phyloP scores from a whole-genome alignment of 2,797 vertebrate species.

The Neosilurus hyrtlii region DNA sequence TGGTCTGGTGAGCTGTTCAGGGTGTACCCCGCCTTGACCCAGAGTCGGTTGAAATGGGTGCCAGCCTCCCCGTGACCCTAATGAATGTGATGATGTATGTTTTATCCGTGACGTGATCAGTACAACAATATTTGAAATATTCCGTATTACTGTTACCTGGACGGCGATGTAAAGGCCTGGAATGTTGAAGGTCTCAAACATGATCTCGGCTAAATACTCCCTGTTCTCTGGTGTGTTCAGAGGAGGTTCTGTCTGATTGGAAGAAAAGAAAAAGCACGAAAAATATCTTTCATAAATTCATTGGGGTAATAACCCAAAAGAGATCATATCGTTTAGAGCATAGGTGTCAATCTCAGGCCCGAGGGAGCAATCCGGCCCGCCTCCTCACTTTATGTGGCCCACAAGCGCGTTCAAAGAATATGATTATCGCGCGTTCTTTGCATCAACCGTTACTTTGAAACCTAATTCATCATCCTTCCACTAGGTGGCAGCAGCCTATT shows the following conservation, averaged over 20 bases:
- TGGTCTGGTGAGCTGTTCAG: no score
- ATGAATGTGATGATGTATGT: not conserved
- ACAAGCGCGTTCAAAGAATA: no score
- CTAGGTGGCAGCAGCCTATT: no score
- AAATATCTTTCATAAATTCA: not conserved
- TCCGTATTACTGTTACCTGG: constrained; percentile 66
- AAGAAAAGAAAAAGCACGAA: not conserved
- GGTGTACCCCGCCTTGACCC: no score
- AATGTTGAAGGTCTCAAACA: constrained; percentile 89
- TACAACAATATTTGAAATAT: not conserved
- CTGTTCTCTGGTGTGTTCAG: constrained; percentile 92
- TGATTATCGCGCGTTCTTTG: no score
- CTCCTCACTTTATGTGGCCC: no score
- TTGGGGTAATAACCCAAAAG: not conserved
- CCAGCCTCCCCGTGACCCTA: no score
- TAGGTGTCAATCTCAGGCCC: no score
- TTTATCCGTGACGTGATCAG: not conserved
- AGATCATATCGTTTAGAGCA: not conserved
- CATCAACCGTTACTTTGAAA: no score
- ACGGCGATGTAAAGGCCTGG: constrained; percentile 84
- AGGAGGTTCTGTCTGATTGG: constrained; percentile 85
- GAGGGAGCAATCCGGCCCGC: no score
- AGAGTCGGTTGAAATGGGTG: no score
- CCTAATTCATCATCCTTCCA: no score
- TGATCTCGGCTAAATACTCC: constrained; percentile 93